Percentiles rank a stretch among this genome's conserved stretches.
These are phyloP conservation scores for Camelus dromedarius DNA, from an alignment of 2,113 vertebrate species.

Conservation along the genomic window DNA sequence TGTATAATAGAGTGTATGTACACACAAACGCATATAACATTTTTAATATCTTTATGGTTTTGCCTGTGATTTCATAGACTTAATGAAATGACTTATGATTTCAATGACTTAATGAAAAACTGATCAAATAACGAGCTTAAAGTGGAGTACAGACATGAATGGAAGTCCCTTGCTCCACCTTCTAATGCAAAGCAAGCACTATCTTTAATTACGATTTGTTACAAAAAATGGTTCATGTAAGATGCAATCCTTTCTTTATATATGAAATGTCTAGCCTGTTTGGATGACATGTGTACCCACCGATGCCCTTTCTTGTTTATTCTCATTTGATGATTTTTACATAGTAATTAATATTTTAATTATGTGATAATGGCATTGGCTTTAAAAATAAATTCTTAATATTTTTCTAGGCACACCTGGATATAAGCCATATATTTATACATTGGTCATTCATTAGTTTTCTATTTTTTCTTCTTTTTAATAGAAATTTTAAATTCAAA, in stretches of 20 bases:
- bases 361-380: background rate
- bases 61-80: conserved; percentile 15
- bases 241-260: background rate
- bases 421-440: background rate
- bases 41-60: background rate
- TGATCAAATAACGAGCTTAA: background rate
- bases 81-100: background rate
- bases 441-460: conserved; percentile 16
- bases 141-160: background rate
- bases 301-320: conserved; percentile 20
- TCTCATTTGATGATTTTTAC: conserved; percentile 51
- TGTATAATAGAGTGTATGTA: background rate
- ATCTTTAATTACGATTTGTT: conserved; percentile 27
- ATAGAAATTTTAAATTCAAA: conserved; percentile 69
- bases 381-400: conserved; percentile 18
- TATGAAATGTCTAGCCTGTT: background rate
- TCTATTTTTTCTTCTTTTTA: conserved; percentile 45
- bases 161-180: background rate
- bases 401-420: background rate
- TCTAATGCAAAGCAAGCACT: background rate
- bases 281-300: background rate
- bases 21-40: background rate
- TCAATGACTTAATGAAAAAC: background rate
- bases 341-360: conserved; percentile 8
- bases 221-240: conserved; percentile 37